A percentile compares a stretch with the other conserved stretches of the same genome.
Evolutionary conservation across 2,888 invertebrate genomes (phyloP).

Genomic region (Troides aeacus): DNA sequence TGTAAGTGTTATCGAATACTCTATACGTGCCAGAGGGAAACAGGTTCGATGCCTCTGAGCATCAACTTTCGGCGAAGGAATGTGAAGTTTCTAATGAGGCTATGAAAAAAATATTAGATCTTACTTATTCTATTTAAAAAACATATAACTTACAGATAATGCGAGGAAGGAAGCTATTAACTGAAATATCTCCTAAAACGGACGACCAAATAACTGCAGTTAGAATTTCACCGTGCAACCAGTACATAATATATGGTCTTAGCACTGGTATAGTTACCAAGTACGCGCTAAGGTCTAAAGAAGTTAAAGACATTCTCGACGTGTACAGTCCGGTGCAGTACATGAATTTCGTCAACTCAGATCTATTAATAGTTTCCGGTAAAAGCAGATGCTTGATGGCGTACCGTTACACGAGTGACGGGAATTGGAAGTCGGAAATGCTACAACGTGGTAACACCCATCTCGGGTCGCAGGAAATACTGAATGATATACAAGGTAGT

Average conservation of each 20-base stretch:
- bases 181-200: constrained; percentile 63
- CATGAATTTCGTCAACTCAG: constrained; percentile 58
- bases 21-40: too few species aligned
- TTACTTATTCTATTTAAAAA: background rate
- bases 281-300: constrained; percentile 63
- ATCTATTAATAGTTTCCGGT: constrained; percentile 63
- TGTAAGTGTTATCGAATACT: too few species aligned
- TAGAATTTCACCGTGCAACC: constrained; percentile 73
- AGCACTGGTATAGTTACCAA: constrained; percentile 66
- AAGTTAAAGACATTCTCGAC: constrained; percentile 57
- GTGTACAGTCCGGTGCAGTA: constrained; percentile 66
- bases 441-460: constrained; percentile 59
- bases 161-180: constrained; percentile 65
- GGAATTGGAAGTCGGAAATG: constrained; percentile 65
- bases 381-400: constrained; percentile 69
- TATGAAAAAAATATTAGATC: too few species aligned
- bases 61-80: too few species aligned
- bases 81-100: too few species aligned
- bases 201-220: constrained; percentile 70
- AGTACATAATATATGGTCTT: constrained; percentile 72
- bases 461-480: constrained; percentile 71
- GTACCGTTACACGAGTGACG: constrained; percentile 47
- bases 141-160: constrained; percentile 53
- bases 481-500: constrained; percentile 67
- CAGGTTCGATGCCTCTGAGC: too few species aligned